Conservation (phyloP, 2,113 vertebrate species). For the Alethe castanea region DNA sequence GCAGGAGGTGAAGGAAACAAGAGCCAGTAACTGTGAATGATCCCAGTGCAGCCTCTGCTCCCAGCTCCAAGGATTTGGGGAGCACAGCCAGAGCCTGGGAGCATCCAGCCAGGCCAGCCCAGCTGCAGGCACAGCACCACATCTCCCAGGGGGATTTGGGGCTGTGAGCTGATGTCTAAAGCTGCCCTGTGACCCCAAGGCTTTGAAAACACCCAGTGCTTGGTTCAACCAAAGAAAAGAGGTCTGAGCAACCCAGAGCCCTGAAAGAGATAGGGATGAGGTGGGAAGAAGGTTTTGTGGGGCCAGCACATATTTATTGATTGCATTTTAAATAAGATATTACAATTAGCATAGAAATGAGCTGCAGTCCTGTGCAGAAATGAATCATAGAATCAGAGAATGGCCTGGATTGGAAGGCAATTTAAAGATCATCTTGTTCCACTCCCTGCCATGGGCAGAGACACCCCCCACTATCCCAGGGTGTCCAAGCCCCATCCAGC, state of each 20-base stretch:
- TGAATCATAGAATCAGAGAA: not conserved
- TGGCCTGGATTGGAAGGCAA: not conserved
- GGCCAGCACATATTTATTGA: not conserved
- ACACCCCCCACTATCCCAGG: not conserved
- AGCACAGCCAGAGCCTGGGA: fast-evolving
- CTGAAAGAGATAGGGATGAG: not conserved
- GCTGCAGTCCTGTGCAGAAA: not conserved
- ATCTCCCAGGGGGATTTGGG: fast-evolving
- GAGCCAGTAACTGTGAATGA: not conserved
- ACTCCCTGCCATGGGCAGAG: not conserved
- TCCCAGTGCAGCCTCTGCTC: not conserved
- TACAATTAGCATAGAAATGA: not conserved
- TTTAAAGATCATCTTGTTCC: not conserved
- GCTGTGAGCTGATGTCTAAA: fast-evolving
- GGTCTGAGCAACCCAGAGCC: not conserved
- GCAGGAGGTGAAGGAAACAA: not conserved
- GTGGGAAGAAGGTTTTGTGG: not conserved
- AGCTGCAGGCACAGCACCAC: not conserved
- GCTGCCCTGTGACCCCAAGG: not conserved
- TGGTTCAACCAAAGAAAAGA: not conserved
- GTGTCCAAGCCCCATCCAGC: fast-evolving
- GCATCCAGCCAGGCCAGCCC: not conserved
- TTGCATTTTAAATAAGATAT: not conserved
- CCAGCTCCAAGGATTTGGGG: not conserved
- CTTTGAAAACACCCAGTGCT: fast-evolving